phyloP scores from a whole-genome alignment of 2,113 vertebrate genomes.

The Pao palembangensis region DNA sequence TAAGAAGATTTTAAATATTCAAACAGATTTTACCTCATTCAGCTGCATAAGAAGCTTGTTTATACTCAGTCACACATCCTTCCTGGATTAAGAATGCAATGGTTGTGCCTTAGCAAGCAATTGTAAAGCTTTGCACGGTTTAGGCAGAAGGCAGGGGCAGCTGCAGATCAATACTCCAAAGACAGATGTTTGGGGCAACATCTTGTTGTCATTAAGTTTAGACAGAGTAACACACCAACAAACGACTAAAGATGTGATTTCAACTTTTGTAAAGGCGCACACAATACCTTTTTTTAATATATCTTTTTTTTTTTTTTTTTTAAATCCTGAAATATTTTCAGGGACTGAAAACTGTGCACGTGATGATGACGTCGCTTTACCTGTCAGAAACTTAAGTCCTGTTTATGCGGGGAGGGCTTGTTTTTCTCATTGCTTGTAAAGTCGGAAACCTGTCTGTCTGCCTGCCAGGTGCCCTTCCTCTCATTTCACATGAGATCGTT shows the following conservation, averaged over 20 bases:
- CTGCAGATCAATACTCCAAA: conserved; percentile 19
- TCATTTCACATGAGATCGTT: conserved; percentile 41
- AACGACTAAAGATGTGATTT: no score
- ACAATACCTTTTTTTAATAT: conserved; percentile 1
- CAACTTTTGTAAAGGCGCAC: background rate
- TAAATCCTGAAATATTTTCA: background rate
- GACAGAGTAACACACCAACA: background rate
- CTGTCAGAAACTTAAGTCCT: conserved; percentile 19
- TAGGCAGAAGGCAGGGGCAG: conserved; percentile 27
- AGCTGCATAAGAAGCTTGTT: conserved; percentile 26
- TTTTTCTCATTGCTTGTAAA: conserved; percentile 58
- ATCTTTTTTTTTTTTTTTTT: background rate
- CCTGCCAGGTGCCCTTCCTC: conserved; percentile 38
- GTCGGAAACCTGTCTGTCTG: conserved; percentile 41
- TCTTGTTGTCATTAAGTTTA: background rate
- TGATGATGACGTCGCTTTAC: conserved; percentile 13
- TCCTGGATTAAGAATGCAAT: conserved; percentile 34
- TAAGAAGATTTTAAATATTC: background rate
- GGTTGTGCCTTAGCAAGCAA: conserved; percentile 38
- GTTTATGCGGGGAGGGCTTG: conserved; percentile 34
- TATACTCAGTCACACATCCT: conserved; percentile 20
- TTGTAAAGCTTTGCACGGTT: conserved; percentile 41
- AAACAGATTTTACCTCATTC: conserved; percentile 38
- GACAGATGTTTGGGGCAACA: conserved; percentile 41
- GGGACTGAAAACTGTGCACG: background rate